Evolutionary conservation across 2,113 vertebrate species (phyloP), one percentile per base, ranked within the genome.

Genomic region (Forbesichthys papilliferus): DNA sequence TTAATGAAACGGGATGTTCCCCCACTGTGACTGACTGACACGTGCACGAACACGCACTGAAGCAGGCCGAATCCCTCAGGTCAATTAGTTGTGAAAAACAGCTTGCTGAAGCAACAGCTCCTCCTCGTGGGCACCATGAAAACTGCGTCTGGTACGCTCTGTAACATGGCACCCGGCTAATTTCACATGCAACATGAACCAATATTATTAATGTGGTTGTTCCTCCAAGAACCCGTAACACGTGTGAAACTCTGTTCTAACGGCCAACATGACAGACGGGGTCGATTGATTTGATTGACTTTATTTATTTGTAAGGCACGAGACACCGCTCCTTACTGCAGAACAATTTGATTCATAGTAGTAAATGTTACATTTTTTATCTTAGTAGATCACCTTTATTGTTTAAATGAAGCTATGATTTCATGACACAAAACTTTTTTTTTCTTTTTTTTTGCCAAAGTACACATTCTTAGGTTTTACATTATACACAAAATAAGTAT

Each of bases 271-370:
- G 66, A 66, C 14, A n/a, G 49, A 33, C 9, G 71, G 0, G 10
- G 11, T 78, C 75, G 27, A 27, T 27, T 27, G 27, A 88, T 89
- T 90, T 88, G 88, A 91, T 90, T 91, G 87, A 88, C 82, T 91
- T 27, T 27, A 27, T 27, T 91, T 92, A 92, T 92, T 92, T 90
- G 90, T 91, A 92, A 92, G 91, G 91, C 91, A 92, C 91, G 85
- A 89, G 85, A 91, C 91, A 89, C 91, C 90, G 88, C 90, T 92
- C 89, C 89, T 92, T 91, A 92, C 90, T 91, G 90, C 91, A 89
- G 85, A 92, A 89, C 88, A 86, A 89, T 87, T 87, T 88, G 86
- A 87, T 89, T 91, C 87, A 89, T 91, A 89, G 88, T 90, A 90
- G 27, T 27, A 27, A 88, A 89, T 87, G 87, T 90, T 88, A 85